Conservation (phyloP, 1,140 invertebrate genomes). For the Choristoneura fumiferana region DNA sequence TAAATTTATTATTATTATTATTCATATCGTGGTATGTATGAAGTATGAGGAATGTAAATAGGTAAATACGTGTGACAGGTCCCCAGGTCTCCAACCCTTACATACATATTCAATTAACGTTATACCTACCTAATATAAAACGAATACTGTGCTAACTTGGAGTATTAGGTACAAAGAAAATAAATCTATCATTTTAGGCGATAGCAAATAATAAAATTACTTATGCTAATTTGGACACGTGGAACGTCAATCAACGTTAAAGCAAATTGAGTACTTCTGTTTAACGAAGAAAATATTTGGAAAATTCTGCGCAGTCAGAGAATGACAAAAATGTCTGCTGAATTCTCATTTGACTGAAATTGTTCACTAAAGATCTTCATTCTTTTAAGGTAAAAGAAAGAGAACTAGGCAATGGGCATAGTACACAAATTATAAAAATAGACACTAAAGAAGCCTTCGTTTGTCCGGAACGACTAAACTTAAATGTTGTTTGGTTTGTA, state of each 20-base stretch:
- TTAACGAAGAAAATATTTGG: background rate
- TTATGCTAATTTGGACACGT: background rate
- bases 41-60: too few relatives aligned
- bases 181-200: too few relatives aligned
- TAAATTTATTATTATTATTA: too few relatives aligned
- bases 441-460: too few relatives aligned
- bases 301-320: background rate
- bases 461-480: background rate
- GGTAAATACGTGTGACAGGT: too few relatives aligned
- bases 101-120: too few relatives aligned
- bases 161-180: too few relatives aligned
- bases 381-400: background rate
- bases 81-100: too few relatives aligned
- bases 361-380: background rate
- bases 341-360: background rate
- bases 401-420: background rate
- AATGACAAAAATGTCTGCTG: background rate
- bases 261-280: background rate
- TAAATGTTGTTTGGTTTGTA: background rate
- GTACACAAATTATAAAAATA: background rate
- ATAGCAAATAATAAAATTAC: background rate
- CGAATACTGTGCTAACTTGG: too few relatives aligned
- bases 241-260: slow-evolving; percentile 3
- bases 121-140: too few relatives aligned
- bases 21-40: too few relatives aligned